Conservation (phyloP, 53 echinoderm and acorn worm genomes). For the Holothuria scabra region DNA sequence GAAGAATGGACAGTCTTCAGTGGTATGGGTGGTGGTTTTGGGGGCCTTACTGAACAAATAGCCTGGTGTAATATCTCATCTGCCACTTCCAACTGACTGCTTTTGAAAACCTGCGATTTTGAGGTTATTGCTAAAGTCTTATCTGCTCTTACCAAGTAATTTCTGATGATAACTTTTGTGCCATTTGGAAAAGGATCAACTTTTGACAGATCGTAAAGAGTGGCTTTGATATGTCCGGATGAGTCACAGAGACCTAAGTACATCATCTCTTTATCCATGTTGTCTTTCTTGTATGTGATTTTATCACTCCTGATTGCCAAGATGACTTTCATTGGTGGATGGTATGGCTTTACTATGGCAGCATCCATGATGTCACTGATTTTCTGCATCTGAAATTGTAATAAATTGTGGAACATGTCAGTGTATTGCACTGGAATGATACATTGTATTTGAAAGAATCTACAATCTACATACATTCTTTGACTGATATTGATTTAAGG, state of each 20-base stretch:
- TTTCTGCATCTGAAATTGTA: too few relatives aligned
- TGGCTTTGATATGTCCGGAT: not conserved
- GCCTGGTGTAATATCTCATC: not conserved
- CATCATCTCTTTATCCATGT: conserved; percentile 8
- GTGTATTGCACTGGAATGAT: too few relatives aligned
- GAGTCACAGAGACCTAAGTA: not conserved
- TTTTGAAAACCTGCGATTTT: not conserved
- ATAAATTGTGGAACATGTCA: too few relatives aligned
- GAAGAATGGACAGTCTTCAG: not conserved
- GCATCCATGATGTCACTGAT: too few relatives aligned
- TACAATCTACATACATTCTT: too few relatives aligned
- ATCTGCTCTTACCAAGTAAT: conserved; percentile 2
- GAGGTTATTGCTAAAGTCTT: not conserved
- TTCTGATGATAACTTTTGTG: not conserved
- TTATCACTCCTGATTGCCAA: too few relatives aligned
- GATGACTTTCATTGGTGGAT: too few relatives aligned
- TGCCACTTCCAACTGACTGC: not conserved
- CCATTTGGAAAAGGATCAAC: not conserved
- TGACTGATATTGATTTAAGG: too few relatives aligned
- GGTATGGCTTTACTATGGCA: too few relatives aligned
- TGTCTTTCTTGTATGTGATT: too few relatives aligned
- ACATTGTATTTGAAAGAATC: too few relatives aligned
- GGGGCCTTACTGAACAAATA: not conserved
- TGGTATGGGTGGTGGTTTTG: not conserved
- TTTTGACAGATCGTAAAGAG: not conserved